Base-by-base conservation (phyloP, 2,888 invertebrate genomes). In the Hydrotaea cyrtoneurina region DNA sequence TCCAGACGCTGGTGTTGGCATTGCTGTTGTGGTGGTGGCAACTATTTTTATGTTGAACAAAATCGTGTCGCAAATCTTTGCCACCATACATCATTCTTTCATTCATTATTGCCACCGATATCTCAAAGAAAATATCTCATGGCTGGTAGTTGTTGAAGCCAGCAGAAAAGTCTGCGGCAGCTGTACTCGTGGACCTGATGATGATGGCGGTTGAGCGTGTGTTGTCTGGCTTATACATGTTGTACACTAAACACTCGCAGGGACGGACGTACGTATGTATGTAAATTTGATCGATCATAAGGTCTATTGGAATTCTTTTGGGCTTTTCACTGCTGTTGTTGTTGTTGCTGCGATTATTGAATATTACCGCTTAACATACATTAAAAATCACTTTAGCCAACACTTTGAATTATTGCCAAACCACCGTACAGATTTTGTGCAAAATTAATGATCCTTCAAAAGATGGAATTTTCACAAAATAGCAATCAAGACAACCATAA, bases 21-120 rank as follows among this genome's bases (percentile, higher is more conserved):
- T 8, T 19, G 57, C 57, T 4, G n/a, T 5, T 26, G 57, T 73
- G 36, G 36, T 73, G 55, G 72, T 57, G 36, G 57, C 73, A 73
- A 73, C 57, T 57, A 57, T 71, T 71, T 71, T 23, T 21, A 23
- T 50, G 71, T 73, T 59, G 21, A 39, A 57, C 57, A 73, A 83
- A 83, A 83, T 83, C 83, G 79, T 83, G 79, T 83, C 66, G 77
- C 78, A 75, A 77, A 78, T 80, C 59, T 71, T 74, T 80, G 69
- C 82, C 72, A 59, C 46, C 66, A 80, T 73, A 80, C 79, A 77
- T 83, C 73, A 82, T 79, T 64, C 71, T 64, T 57, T 76, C 21
- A 76, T 15, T 83, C 64, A 50, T 50, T 57, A 62, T 62, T 75
- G 53, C 66, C 43, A 66, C 46, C 73, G 23, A 69, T 80, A 83